Percentiles rank a stretch among this genome's conserved stretches.
Conservation (phyloP, 2,797 vertebrate genomes). For the Graptemys geographica region DNA sequence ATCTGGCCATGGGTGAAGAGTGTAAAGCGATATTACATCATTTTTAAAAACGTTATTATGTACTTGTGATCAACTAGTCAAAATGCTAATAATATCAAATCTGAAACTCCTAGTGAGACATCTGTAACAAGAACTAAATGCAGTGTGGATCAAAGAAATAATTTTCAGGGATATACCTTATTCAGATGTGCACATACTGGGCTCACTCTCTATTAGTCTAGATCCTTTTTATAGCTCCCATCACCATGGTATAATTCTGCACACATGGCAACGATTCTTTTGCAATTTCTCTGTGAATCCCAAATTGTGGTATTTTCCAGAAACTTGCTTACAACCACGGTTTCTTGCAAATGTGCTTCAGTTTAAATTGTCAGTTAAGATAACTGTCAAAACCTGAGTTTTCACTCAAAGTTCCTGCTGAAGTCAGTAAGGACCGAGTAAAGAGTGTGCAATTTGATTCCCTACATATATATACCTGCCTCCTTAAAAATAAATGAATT, state of each 20-base stretch:
- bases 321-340: slow-evolving; percentile 19
- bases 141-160: slow-evolving; percentile 31
- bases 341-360: slow-evolving; percentile 43
- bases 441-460: slow-evolving; percentile 31
- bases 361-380: slow-evolving; percentile 36
- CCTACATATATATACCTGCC: background rate
- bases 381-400: slow-evolving; percentile 17
- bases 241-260: slow-evolving; percentile 18
- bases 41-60: background rate
- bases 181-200: slow-evolving; percentile 38
- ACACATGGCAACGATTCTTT: slow-evolving; percentile 55
- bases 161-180: slow-evolving; percentile 42
- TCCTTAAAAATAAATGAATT: background rate
- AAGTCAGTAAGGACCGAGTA: slow-evolving; percentile 11
- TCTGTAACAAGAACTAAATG: slow-evolving; percentile 26
- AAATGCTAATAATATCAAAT: background rate
- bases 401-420: slow-evolving; percentile 16
- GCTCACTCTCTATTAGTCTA: slow-evolving; percentile 24
- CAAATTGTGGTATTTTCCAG: slow-evolving; percentile 27
- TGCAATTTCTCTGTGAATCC: slow-evolving; percentile 40
- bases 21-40: background rate
- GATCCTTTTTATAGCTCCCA: slow-evolving; percentile 33
- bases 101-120: slow-evolving; percentile 43
- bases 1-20: background rate
- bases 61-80: background rate